Percentiles rank a stretch among this genome's conserved stretches.
phyloP scores from a whole-genome alignment of 2,113 vertebrate genomes.

The Heterotis niloticus region DNA sequence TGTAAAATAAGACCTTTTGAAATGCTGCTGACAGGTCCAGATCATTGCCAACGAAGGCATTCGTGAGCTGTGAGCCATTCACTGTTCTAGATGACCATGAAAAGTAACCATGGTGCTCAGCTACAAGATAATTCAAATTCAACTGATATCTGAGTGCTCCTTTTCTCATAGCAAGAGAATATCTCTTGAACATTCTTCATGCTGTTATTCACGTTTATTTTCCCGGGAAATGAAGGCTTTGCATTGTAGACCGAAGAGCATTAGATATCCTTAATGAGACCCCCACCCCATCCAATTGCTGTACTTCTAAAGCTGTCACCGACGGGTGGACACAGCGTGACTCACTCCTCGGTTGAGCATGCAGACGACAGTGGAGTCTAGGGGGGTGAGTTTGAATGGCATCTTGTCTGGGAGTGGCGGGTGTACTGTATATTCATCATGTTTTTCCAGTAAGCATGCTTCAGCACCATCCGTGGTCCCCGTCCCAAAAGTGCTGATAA shows the following conservation, averaged over 20 bases:
- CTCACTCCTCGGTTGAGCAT: background rate
- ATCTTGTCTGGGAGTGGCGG: background rate
- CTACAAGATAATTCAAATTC: too few species aligned
- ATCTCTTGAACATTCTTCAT: background rate
- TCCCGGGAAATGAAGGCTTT: background rate
- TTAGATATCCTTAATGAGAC: background rate
- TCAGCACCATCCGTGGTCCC: background rate
- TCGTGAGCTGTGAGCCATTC: too few species aligned
- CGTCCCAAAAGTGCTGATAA: conserved; percentile 1
- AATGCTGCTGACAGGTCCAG: too few species aligned
- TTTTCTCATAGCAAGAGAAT: background rate
- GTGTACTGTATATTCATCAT: background rate
- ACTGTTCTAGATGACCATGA: too few species aligned
- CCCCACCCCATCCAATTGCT: background rate
- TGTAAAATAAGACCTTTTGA: too few species aligned
- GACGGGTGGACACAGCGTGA: background rate
- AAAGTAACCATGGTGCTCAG: too few species aligned
- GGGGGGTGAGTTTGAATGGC: background rate
- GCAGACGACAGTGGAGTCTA: background rate
- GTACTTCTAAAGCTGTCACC: background rate
- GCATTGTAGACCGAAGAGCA: background rate
- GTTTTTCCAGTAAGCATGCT: background rate
- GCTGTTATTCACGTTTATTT: background rate
- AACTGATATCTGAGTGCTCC: too few species aligned
- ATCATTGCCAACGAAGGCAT: too few species aligned